These are phyloP conservation scores for Tor tambroides DNA, from an alignment of 2,113 vertebrate genomes.

Conservation along the genomic window DNA sequence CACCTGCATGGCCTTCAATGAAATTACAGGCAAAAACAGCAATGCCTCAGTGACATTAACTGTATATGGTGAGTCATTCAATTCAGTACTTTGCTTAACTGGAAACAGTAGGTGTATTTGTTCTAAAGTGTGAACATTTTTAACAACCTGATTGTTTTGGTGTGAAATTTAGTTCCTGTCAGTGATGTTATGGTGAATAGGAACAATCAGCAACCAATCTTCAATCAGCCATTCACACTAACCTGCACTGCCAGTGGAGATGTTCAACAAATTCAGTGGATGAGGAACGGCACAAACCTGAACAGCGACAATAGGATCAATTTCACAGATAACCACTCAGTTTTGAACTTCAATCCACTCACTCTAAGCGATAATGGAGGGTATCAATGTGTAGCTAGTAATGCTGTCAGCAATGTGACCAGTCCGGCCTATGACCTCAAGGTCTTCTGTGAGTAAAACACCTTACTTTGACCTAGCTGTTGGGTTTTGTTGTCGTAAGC, in stretches of 20 bases:
- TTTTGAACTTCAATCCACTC: conserved; percentile 18
- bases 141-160: not conserved
- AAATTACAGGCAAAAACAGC: conserved; percentile 60
- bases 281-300: conserved; percentile 32
- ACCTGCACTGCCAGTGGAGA: conserved; percentile 60
- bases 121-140: not conserved
- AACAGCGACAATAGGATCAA: not conserved
- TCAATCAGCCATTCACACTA: conserved; percentile 57
- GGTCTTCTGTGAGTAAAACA: conserved; percentile 72
- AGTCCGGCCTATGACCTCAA: conserved; percentile 50
- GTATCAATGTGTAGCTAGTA: conserved; percentile 58
- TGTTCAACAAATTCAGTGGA: conserved; percentile 62
- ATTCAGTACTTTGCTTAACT: not conserved
- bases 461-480: not conserved
- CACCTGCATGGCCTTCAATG: conserved; percentile 70
- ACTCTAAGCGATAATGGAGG: conserved; percentile 45
- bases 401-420: conserved; percentile 46
- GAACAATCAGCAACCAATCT: conserved; percentile 45
- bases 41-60: conserved; percentile 53
- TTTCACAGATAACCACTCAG: conserved; percentile 40
- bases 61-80: conserved; percentile 65
- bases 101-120: not conserved
- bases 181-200: not conserved
- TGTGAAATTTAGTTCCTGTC: not conserved
- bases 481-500: not conserved